Conservation (phyloP, 2,888 invertebrate genomes). For the Melikaiella ostensackeni region DNA sequence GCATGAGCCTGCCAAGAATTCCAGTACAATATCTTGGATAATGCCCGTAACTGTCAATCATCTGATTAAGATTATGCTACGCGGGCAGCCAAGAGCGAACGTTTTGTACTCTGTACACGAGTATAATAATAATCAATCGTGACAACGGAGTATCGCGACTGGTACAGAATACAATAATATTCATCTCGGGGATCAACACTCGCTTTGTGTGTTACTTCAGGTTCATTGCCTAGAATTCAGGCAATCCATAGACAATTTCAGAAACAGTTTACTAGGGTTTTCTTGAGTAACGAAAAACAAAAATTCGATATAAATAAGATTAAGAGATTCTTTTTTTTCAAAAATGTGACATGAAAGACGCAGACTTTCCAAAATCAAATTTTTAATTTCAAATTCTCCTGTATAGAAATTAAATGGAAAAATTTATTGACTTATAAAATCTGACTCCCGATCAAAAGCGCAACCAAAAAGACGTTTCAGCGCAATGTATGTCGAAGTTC, state of each 20-base stretch:
- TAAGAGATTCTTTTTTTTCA: no score
- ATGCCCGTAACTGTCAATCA: constrained; percentile 27
- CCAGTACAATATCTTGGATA: constrained; percentile 24
- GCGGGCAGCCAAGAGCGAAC: constrained; percentile 26
- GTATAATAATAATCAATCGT: constrained; percentile 38
- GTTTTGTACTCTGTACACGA: constrained; percentile 36
- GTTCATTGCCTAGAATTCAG: constrained; percentile 14
- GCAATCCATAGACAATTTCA: neutral
- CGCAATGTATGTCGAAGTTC: no score
- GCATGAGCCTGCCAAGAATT: constrained; percentile 28
- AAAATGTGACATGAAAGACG: no score
- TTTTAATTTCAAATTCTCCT: no score
- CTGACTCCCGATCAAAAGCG: no score
- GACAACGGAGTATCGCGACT: constrained; percentile 37
- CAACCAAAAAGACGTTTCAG: no score
- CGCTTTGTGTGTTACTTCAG: constrained; percentile 9
- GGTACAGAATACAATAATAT: constrained; percentile 37
- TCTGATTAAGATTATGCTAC: constrained; percentile 32
- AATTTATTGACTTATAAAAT: no score
- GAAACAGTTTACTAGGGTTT: no score
- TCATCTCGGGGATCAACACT: constrained; percentile 26
- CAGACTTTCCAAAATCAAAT: no score
- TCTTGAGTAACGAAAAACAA: no score
- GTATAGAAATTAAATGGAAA: no score
- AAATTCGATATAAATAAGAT: no score